Base-by-base conservation (phyloP, 2,888 invertebrate species). In the Athalia cordata region DNA sequence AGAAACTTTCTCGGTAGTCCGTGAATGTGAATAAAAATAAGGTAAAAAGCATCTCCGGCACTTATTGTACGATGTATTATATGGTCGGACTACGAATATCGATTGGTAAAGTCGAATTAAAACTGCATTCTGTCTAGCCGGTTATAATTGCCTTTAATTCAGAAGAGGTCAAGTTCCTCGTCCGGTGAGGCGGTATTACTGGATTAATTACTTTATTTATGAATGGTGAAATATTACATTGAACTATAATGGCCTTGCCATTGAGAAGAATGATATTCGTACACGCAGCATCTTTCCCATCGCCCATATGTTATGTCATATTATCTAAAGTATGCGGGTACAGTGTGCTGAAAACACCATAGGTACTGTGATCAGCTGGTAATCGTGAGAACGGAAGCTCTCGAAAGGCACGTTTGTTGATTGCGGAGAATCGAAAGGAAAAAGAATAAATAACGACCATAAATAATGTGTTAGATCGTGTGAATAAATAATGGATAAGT, bases 321-420 rank as follows among this genome's bases (percentile, higher is more conserved):
- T 3, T 7, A 52, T 7, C 8, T 52, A 7, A n/a, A 55, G 55
- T 7, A 64, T 75, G 50, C 75, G 75, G 75, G 75, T 50, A 62
- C 61, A 75, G 62, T 75, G 75, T 75, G 75, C 75, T 29, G n/a
- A 75, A 75, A 75, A 50, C 13, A 29, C 9, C 29, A 29, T 29
- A 29, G 29, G 29, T 75, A 5, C n/a, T 11, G 43, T 62, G 50
- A n/a, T 45, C 13, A 49, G n/a, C 47, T 62, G 29, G 29, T 47
- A 29, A 75, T 62, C 75, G 62, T 75, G 75, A 75, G 62, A 75
- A 75, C 13, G 7, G 52, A 66, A n/a, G 8, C 50, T 15, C 15
- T 15, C 15, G 49, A 47, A 55, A n/a, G n/a, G 0, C n/a, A n/a
- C 3, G 7, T 29, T 29, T 29, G 29, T 29, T n/a, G 5, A n/a